phyloP scores from a whole-genome alignment of 2,888 invertebrate genomes.

The Luperina nickerlii region DNA sequence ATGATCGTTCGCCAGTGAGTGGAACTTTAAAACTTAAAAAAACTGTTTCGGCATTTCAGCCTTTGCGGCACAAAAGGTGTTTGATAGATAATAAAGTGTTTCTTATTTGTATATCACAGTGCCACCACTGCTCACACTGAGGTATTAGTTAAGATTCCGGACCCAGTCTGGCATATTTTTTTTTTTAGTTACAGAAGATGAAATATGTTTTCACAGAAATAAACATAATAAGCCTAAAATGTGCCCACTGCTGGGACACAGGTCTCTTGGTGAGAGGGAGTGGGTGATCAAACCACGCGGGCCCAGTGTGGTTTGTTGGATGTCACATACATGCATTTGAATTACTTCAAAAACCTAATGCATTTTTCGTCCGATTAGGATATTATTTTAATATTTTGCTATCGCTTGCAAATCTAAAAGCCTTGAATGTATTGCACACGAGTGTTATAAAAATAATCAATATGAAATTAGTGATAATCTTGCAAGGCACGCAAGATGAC shows the following conservation, averaged over 20 bases:
- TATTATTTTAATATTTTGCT: background rate
- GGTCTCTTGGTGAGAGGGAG: background rate
- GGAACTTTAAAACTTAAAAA: no score
- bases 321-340: background rate
- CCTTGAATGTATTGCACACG: conserved; percentile 3
- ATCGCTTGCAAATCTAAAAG: conserved; percentile 10
- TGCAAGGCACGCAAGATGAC: conserved; percentile 32
- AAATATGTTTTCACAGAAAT: background rate
- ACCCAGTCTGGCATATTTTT: background rate
- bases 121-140: background rate
- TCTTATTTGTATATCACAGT: background rate
- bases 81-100: no score
- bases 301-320: background rate
- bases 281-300: background rate
- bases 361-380: background rate
- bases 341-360: background rate
- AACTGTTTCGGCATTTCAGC: no score
- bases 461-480: conserved; percentile 32
- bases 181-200: background rate
- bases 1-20: no score
- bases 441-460: conserved; percentile 32
- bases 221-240: background rate
- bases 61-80: no score
- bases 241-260: background rate
- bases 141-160: background rate